A percentile compares a stretch with the other conserved stretches of the same genome.
Evolutionary conservation across 1,140 invertebrate species (phyloP).

Genomic region (Nasonia vitripennis): DNA sequence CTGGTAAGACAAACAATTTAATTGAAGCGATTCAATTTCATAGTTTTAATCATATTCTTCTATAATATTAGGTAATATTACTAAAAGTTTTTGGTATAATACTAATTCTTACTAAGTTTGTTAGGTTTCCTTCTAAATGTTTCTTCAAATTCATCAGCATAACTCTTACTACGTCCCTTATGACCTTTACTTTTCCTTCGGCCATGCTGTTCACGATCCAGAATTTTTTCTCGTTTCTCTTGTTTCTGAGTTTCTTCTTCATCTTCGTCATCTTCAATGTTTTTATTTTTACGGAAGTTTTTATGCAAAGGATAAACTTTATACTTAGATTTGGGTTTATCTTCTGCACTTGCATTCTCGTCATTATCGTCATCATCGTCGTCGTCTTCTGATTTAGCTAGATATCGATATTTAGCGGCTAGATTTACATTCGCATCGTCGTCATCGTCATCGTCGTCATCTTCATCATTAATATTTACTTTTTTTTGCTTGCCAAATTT

Average conservation of each 20-base stretch:
- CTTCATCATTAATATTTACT: conserved; percentile 28
- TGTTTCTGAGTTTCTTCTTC: conserved; percentile 59
- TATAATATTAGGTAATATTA: neutral
- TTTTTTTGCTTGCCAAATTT: conserved; percentile 62
- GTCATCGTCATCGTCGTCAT: conserved; percentile 53
- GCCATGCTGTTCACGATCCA: conserved; percentile 43
- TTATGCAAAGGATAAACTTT: conserved; percentile 30
- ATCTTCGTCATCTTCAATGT: conserved; percentile 58
- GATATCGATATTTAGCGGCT: conserved; percentile 41
- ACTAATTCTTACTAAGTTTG: conserved; percentile 59
- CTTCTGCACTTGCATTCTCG: conserved; percentile 19
- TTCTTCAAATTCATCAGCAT: conserved; percentile 64
- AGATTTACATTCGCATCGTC: conserved; percentile 52
- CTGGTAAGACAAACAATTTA: too few species aligned
- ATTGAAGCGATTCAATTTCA: too few species aligned
- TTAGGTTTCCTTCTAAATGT: conserved; percentile 59
- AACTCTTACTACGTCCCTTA: conserved; percentile 56
- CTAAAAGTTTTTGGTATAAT: too few species aligned
- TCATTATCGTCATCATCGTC: conserved; percentile 48
- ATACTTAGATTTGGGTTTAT: conserved; percentile 49
- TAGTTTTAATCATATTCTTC: neutral
- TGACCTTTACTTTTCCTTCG: conserved; percentile 34
- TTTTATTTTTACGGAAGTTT: conserved; percentile 17
- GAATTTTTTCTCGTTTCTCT: conserved; percentile 52
- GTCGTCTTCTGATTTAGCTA: conserved; percentile 50